Evolutionary conservation across 2,888 invertebrate species (phyloP).

Genomic region (Leptopilina myrica): DNA sequence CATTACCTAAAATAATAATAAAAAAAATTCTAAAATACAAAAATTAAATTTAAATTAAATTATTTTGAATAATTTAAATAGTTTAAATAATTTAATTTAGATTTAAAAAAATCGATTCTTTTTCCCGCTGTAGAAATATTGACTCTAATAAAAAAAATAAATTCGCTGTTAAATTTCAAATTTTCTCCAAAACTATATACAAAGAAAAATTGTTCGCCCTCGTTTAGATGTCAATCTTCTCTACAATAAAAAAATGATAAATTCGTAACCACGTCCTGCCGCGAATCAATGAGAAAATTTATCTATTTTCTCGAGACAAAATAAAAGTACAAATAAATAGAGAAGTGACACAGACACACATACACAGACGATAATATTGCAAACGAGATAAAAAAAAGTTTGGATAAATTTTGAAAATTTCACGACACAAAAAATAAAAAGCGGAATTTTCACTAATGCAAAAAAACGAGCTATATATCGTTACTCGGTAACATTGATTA

Average conservation of each 20-base stretch:
- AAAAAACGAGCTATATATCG: constrained; percentile 30
- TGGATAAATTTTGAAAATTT: constrained; percentile 26
- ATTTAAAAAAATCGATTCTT: neutral
- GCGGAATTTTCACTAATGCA: constrained; percentile 12
- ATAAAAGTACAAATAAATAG: constrained; percentile 36
- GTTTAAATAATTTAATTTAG: too few species aligned
- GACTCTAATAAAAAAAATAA: neutral
- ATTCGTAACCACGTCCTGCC: constrained; percentile 37
- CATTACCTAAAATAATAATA: too few species aligned
- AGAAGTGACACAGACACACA: neutral
- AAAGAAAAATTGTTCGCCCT: neutral
- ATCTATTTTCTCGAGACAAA: constrained; percentile 10
- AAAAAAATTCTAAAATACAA: too few species aligned
- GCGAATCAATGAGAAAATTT: neutral
- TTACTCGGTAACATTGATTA: constrained; percentile 19
- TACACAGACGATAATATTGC: neutral
- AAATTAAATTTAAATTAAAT: too few species aligned
- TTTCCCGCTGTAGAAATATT: neutral
- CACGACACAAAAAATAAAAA: constrained; percentile 12
- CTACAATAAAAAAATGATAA: neutral
- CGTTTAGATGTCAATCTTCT: constrained; percentile 6
- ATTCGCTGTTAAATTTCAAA: constrained; percentile 25
- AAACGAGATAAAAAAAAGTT: neutral
- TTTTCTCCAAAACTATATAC: neutral
- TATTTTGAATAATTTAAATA: too few species aligned